Base-by-base conservation (phyloP, 2,797 vertebrate species). In the Xiphophorus birchmanni region DNA sequence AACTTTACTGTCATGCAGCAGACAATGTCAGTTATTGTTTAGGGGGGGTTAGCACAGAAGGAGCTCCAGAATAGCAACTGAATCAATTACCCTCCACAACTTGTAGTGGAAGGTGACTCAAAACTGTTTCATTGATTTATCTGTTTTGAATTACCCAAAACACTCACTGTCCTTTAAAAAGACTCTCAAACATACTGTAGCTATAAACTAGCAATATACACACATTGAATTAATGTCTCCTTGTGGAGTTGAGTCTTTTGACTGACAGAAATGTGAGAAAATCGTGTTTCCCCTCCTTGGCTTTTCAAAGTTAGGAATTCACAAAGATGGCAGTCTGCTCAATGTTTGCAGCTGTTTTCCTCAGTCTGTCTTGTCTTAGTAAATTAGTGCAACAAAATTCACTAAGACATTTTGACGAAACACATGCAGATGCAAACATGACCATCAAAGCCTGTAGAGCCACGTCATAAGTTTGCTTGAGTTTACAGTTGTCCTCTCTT, bases 61-160 rank as follows among this genome's bases (percentile, higher is more conserved):
- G 77, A 73, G 81, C 80, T 78, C 81, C 79, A 80, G 81, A 88
- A 84, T 83, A 56, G 80, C 15, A 56, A 80, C 91, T 84, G 82
- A 82, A 91, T 90, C 86, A 90, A 94, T 93, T 90, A 92, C 85
- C 83, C 78, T 86, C 82, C 54, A 71, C 73, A 83, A 89, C 83
- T 56, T 45, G 23, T 75, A 74, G 87, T 83, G 87, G 84, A 90
- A 89, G 85, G 89, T 88, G 90, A 90, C 88, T 82, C 79, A 88
- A 83, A 91, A 88, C 84, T 11, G 21, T 83, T 54, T 74, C 82
- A 79, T 35, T 86, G 86, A 88, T 83, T 90, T 87, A 91, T 90
- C 85, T 47, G 76, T 69, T 92, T 84, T 90, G 89, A 93, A 89
- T 90, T 86, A 86, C 88, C 83, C 86, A 82, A 44, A 42, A 26